Percentiles rank a stretch among this genome's conserved stretches.
Evolutionary conservation across 2,113 vertebrate species (phyloP).

Genomic region (Lipophrys pholis): DNA sequence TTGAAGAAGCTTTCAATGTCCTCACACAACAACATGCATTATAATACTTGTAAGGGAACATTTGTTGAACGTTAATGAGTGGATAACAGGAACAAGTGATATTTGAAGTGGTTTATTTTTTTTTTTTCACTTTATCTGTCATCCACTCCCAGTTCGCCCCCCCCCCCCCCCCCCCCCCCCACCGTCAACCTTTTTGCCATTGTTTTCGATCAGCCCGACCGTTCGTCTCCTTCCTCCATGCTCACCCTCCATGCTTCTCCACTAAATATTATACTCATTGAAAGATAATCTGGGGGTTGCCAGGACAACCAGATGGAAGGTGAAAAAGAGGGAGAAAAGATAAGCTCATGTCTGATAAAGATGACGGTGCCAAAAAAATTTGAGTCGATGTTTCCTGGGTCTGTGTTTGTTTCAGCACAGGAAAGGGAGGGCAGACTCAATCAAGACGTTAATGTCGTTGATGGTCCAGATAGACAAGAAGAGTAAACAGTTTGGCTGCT

Average conservation of each 20-base stretch:
- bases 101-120: too few relatives aligned
- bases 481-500: conserved; percentile 45
- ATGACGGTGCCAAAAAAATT: conserved; percentile 6
- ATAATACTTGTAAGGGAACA: conserved; percentile 6
- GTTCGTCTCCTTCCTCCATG: neutral
- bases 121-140: neutral
- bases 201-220: neutral
- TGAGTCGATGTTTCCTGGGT: neutral
- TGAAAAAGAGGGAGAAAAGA: conserved; percentile 17
- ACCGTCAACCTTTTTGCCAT: neutral
- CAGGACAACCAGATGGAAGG: conserved; percentile 81
- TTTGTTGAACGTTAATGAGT: conserved; percentile 8
- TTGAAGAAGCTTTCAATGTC: neutral
- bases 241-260: conserved; percentile 45
- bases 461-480: conserved; percentile 38
- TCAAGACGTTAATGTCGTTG: conserved; percentile 28
- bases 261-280: conserved; percentile 60
- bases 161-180: too few relatives aligned
- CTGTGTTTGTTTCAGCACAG: conserved; percentile 39
- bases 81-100: too few relatives aligned
- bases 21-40: conserved; percentile 19
- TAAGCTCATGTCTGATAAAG: conserved; percentile 10
- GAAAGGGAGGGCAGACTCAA: conserved; percentile 30
- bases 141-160: neutral
- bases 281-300: conserved; percentile 82